Evolutionary conservation across 2,888 invertebrate species (phyloP), one percentile per base, ranked within the genome.

Genomic region (Scaptomyza polygonia): DNA sequence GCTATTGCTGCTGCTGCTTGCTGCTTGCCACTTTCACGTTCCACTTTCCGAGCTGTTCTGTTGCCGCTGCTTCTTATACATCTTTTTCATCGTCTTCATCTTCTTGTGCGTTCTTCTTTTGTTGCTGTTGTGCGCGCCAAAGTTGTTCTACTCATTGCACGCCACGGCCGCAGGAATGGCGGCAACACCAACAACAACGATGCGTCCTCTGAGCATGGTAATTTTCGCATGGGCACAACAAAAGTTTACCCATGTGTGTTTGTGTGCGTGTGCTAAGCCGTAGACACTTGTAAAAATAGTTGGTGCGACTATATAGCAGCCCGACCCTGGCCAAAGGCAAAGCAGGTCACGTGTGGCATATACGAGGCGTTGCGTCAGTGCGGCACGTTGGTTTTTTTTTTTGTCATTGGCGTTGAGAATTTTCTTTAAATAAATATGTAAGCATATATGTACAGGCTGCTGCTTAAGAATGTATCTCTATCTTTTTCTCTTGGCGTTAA

Each of bases 261-360:
- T 52, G 56, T 44, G 48, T 47, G 65, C 57, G 45, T 45, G 61
- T 71, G 68, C 78, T 77, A 80, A 85, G 71, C 78, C 67, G 85
- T 86, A 83, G 87, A 83, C 83, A 83, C 83, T 83, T 83, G 79
- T 83, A 87, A 85, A 81, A 83, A 83, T 85, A 87, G 82, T 85
- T 67, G 79, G 84, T 69, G 84, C 43, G 65, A 65, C 42, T 66
- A 81, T 86, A 85, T 78, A 74, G 82, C 78, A 78, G 87, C 48
- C 42, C 86, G 84, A 85, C 84, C 86, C 84, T 86, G 88, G 88
- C 78, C 88, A 66, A 74, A 67, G 70, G 82, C 75, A 84, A 81
- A 85, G 88, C 85, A 86, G 85, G 85, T 85, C 85, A 85, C 87
- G 85, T 85, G 88, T 84, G 85, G 67, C 76, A 76, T 73, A 82